These are phyloP conservation scores for Suillia variegata DNA, from an alignment of 2,888 invertebrate species.

Conservation along the genomic window DNA sequence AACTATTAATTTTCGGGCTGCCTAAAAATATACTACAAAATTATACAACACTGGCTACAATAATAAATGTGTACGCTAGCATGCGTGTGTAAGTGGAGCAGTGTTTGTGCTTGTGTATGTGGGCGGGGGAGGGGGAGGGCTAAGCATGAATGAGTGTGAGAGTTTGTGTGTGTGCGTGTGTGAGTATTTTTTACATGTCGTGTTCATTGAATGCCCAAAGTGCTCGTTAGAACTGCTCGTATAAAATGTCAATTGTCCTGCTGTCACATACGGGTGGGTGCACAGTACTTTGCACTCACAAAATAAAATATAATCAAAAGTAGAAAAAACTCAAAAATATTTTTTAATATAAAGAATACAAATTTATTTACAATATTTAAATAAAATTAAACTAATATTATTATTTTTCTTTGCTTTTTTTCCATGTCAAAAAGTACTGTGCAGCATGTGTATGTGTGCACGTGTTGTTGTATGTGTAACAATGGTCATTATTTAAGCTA, in stretches of 20 bases:
- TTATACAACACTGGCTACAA: neutral
- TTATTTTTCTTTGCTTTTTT: too few species aligned
- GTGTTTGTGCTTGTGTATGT: neutral
- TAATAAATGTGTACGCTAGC: neutral
- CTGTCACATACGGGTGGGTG: constrained; percentile 2
- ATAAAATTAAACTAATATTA: too few species aligned
- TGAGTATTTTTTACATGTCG: constrained; percentile 11
- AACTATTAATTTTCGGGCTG: constrained; percentile 14
- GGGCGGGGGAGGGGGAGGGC: too few species aligned
- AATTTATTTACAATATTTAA: too few species aligned
- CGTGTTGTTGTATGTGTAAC: constrained; percentile 31
- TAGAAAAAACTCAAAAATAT: too few species aligned
- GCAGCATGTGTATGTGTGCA: neutral
- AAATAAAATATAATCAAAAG: too few species aligned
- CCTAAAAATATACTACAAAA: constrained; percentile 11
- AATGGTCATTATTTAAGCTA: constrained; percentile 21
- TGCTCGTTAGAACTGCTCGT: constrained; percentile 42
- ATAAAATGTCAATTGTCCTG: constrained; percentile 27
- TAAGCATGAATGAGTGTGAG: too few species aligned
- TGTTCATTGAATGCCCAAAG: constrained; percentile 38
- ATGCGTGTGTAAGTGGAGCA: neutral
- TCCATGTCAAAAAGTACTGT: too few species aligned
- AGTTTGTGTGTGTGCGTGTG: too few species aligned
- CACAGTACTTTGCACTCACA: too few species aligned
- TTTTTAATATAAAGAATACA: too few species aligned